Evolutionary conservation across 2,888 invertebrate genomes (phyloP), one percentile per base, ranked within the genome.

Genomic region (Drosophila pegasa): DNA sequence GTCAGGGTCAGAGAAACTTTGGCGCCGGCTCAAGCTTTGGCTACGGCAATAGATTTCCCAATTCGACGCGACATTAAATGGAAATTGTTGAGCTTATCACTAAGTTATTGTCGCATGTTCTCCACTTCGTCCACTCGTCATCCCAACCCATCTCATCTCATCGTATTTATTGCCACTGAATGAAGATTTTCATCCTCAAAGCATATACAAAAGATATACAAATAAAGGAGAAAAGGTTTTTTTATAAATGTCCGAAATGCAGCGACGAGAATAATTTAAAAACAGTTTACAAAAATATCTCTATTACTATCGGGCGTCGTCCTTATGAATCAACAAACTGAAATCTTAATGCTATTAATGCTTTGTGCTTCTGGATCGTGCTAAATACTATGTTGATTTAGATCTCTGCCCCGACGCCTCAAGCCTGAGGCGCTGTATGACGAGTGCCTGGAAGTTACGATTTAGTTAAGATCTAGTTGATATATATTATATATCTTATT

Each of bases 371-470:
- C n/a, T 16, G 27, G 25, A 48, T 63, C 47, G 60, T 43, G 45
- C 47, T 65, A 71, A 75, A 71, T 69, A 61, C 58, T 68, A 56
- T 55, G 31, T 71, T 61, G 65, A 60, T 73, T 56, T 45, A 48
- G 52, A 43, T 56, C 47, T 25, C 14, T 10, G 43, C 41, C 27
- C 27, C 16, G 18, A 20, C 52, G 9, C 31, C 54, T 58, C 62
- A 77, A 52, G 66, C 74, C 48, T 60, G 71, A 9, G 62, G 57
- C 58, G 62, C n/a, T 61, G 70, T 56, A 31, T 79, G 88, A n/a
- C 86, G 80, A 25, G 57, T 38, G 35, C 75, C 85, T 87, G 37
- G 25, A 41, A 51, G 20, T 45, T 7, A 5, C n/a, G n/a, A n/a
- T n/a, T n/a, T n/a, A 22, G 14, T 14, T 7, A 6, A 14, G n/a